Evolutionary conservation across 2,797 vertebrate genomes (phyloP), one percentile per base, ranked within the genome.

Genomic region (Columba guinea): DNA sequence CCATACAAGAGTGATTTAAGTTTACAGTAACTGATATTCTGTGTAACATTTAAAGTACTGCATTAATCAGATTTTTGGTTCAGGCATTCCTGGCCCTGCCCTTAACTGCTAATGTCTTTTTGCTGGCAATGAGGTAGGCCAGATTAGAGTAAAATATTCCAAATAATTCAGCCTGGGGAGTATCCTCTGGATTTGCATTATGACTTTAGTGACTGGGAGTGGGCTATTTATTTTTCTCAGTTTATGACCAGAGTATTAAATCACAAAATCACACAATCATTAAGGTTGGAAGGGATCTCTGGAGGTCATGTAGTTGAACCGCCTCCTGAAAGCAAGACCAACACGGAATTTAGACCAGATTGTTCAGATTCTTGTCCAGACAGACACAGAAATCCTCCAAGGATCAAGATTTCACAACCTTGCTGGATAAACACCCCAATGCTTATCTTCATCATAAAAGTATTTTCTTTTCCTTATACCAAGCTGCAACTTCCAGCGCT

Each of bases 161-260:
- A 96, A 93, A 55, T 37, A 88, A 82, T 92, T 94, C 78, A 93
- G 94, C 19, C 65, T 37, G 55, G 78, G 93, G 95, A 97, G 65
- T 94, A 96, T 96, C 51, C 87, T n/a, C 65, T 84, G 92, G 55
- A 95, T 82, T 71, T 81, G n/a, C 95, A 64, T 96, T 91, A 91
- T 13, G 73, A 91, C 79, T 74, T 91, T 27, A 93, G 67, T 95
- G 87, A 95, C 87, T 96, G 55, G 81, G 89, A 97, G 75, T 73
- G 67, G 74, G 37, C 58, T 96, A 88, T 95, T 97, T 96, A 91
- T 89, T 96, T 96, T 96, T 94, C 92, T 91, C 77, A 63, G 78
- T 92, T 95, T 97, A 96, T 90, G 78, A 94, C 79, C 87, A 74
- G 93, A 83, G 94, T 95, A 96, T 93, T 92, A 97, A 90, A 96